phyloP scores from a whole-genome alignment of 2,888 invertebrate species.

The Hypselothyrea guttata region DNA sequence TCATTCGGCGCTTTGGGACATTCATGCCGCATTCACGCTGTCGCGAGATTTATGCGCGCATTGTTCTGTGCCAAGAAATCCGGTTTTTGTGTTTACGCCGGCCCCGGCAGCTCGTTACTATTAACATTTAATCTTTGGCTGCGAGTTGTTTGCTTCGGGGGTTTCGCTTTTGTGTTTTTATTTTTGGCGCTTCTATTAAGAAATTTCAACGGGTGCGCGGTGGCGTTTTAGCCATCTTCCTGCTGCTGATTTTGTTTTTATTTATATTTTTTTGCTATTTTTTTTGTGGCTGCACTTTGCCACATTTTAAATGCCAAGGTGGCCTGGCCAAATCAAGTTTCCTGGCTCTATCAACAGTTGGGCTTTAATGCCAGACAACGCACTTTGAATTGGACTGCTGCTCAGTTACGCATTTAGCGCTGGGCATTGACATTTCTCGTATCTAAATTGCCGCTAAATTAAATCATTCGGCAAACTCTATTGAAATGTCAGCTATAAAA shows the following conservation, averaged over 20 bases:
- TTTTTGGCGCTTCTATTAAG: conserved; percentile 70
- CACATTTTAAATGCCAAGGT: conserved; percentile 70
- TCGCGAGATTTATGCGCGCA: conserved; percentile 71
- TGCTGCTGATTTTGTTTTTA: conserved; percentile 34
- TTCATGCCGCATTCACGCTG: conserved; percentile 57
- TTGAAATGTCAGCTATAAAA: conserved; percentile 62
- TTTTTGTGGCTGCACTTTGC: conserved; percentile 55
- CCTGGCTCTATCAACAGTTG: conserved; percentile 7
- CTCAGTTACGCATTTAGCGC: conserved; percentile 38
- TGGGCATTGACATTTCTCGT: conserved; percentile 50
- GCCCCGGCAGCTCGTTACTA: conserved; percentile 44
- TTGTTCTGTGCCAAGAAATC: conserved; percentile 72
- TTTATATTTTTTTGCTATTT: conserved; percentile 15
- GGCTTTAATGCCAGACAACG: conserved; percentile 49
- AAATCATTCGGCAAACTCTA: conserved; percentile 54
- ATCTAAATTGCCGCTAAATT: conserved; percentile 54
- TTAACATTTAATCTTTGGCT: conserved; percentile 55
- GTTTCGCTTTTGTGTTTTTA: conserved; percentile 20
- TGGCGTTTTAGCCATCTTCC: conserved; percentile 52
- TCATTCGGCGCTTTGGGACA: conserved; percentile 61
- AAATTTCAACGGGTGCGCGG: conserved; percentile 51
- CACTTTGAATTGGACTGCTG: conserved; percentile 28
- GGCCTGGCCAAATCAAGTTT: conserved; percentile 46
- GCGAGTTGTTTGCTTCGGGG: conserved; percentile 27
- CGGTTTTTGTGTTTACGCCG: conserved; percentile 60